Evolutionary conservation across 1,140 invertebrate species (phyloP).

Genomic region (Linepithema humile): DNA sequence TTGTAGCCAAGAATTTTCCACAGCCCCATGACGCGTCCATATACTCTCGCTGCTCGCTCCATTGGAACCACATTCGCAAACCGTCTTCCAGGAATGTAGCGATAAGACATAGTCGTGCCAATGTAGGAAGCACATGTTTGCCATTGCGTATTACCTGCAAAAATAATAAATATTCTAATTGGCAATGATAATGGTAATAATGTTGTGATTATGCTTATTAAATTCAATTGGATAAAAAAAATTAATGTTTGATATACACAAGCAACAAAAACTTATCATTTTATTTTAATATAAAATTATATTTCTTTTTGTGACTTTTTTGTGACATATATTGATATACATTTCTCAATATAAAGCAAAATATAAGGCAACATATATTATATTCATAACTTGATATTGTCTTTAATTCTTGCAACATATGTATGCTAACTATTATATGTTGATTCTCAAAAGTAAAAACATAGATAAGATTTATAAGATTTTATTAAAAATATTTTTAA

Average conservation of each 20-base stretch:
- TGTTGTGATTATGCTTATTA: background rate
- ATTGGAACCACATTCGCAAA: slow-evolving; percentile 99
- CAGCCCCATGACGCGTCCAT: slow-evolving; percentile 99
- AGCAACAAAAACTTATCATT: too few relatives aligned
- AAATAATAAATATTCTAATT: slow-evolving; percentile 57
- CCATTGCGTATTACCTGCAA: slow-evolving; percentile 94
- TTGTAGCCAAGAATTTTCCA: slow-evolving; percentile 95
- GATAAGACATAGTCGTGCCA: slow-evolving; percentile 98
- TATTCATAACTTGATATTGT: too few relatives aligned
- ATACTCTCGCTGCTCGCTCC: slow-evolving; percentile 98
- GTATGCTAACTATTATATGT: too few relatives aligned
- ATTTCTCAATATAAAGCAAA: too few relatives aligned
- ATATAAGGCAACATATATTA: too few relatives aligned
- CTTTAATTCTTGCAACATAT: too few relatives aligned
- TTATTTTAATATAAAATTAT: too few relatives aligned
- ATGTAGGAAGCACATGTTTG: slow-evolving; percentile 97
- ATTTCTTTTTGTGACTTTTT: too few relatives aligned
- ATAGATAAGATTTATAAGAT: background rate
- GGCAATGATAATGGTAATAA: too few relatives aligned
- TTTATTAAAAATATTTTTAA: background rate
- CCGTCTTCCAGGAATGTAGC: slow-evolving; percentile 99
- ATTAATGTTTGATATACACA: too few relatives aligned
- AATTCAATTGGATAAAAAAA: background rate
- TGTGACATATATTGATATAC: too few relatives aligned
- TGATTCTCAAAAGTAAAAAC: too few relatives aligned